Evolutionary conservation across 2,888 invertebrate species (phyloP).

Genomic region (Pseudococcus jackbeardsleyi): DNA sequence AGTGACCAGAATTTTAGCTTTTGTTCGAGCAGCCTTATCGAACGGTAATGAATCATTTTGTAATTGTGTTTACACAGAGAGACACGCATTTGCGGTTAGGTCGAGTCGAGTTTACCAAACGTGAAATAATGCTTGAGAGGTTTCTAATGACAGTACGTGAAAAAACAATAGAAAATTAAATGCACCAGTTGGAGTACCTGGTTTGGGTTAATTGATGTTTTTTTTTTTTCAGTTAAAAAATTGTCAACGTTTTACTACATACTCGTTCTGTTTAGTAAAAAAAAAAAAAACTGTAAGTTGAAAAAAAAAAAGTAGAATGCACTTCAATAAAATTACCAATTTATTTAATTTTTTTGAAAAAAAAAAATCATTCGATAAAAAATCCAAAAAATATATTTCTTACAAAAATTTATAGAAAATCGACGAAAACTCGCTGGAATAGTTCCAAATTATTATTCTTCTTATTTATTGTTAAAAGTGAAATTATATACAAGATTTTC

Average conservation of each 20-base stretch:
- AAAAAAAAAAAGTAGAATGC: too few relatives aligned
- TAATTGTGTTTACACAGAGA: slow-evolving; percentile 23
- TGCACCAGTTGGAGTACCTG: not conserved
- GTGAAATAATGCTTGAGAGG: slow-evolving; percentile 10
- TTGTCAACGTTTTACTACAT: not conserved
- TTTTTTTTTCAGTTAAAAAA: too few relatives aligned
- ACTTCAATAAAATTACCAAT: too few relatives aligned
- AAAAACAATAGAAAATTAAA: slow-evolving; percentile 10
- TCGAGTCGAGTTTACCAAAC: not conserved
- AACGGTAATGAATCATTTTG: slow-evolving; percentile 49
- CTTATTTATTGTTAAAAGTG: slow-evolving; percentile 7
- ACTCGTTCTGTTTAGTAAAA: not conserved
- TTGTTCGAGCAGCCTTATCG: slow-evolving; percentile 14
- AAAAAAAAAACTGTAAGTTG: too few relatives aligned
- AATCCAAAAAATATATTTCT: not conserved
- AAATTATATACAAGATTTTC: not conserved
- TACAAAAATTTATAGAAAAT: not conserved
- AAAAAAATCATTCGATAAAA: not conserved
- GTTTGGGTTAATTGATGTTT: too few relatives aligned
- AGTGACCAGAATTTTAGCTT: slow-evolving; percentile 50
- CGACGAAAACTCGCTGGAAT: not conserved
- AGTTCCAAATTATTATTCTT: slow-evolving; percentile 36
- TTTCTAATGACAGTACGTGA: not conserved
- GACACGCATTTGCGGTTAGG: slow-evolving; percentile 13
- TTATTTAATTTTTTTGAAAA: too few relatives aligned